Evolutionary conservation across 2,113 vertebrate genomes (phyloP), one percentile per base, ranked within the genome.

Genomic region (Oryzias curvinotus): DNA sequence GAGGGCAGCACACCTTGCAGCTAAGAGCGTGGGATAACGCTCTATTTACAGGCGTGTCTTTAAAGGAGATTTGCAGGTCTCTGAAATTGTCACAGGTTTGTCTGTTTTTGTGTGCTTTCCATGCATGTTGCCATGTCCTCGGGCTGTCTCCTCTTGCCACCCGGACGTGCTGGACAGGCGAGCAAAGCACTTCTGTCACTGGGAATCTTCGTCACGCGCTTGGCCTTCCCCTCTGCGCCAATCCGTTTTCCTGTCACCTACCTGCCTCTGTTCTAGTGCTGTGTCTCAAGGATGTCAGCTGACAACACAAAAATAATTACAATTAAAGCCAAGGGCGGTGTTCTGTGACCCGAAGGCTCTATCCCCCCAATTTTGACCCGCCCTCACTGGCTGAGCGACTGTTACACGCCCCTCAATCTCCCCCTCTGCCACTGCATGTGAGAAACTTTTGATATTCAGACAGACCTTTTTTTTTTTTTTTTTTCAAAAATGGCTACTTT

Each of bases 141-240:
- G 51, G 77, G 83, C 75, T 65, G 66, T 71, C 60, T 81, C 77
- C 68, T 72, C 60, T 58, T 69, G 71, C 71, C 83, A 83, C 75
- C 36, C 66, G 56, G 86, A 79, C 83, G 69, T 64, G 57, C 62
- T 69, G 79, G 88, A 90, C 62, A 78, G 85, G 81, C 72, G 75
- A 85, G 85, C 67, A 57, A 88, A 87, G 84, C 82, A 73, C 83
- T 89, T 84, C 79, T 90, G 91, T 92, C 90, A 85, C 76, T 81
- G 76, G 77, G 70, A 42, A 83, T 91, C 73, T 84, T 61, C 75
- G 61, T 87, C 87, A 82, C 74, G 73, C 70, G 65, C 76, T 71
- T 47, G 36, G 60, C 65, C 80, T 78, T 70, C 75, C 36, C 73
- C 80, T 52, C 56, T 75, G 75, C 76, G 75, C 72, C 78, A 86